A percentile compares a stretch with the other conserved stretches of the same genome.
Evolutionary conservation across 2,113 vertebrate species (phyloP).

Genomic region (Malurus elegans): DNA sequence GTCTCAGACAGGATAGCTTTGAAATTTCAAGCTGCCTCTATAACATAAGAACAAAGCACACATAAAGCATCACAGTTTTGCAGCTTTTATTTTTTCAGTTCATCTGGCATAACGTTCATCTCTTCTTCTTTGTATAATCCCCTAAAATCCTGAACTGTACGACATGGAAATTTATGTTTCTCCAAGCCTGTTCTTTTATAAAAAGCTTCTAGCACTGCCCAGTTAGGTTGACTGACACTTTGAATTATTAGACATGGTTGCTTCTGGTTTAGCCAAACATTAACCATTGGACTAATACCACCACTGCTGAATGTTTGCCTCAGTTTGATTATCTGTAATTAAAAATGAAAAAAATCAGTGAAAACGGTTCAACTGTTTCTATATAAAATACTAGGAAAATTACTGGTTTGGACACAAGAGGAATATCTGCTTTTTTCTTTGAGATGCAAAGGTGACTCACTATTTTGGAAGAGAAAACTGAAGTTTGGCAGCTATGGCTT

Average conservation of each 20-base stretch:
- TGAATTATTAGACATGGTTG: neutral
- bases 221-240: neutral
- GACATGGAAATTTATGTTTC: neutral
- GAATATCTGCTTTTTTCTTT: neutral
- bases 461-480: neutral
- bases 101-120: neutral
- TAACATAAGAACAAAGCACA: slow-evolving; percentile 22
- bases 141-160: neutral
- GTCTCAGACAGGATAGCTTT: neutral
- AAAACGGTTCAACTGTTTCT: neutral
- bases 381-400: neutral
- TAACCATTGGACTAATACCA: neutral
- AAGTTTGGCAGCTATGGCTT: neutral
- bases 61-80: neutral
- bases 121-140: neutral
- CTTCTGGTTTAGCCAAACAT: neutral
- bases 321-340: neutral
- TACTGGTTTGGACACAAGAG: neutral
- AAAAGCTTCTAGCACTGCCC: neutral
- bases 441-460: neutral
- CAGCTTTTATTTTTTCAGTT: neutral
- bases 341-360: neutral
- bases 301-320: neutral
- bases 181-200: neutral
- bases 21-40: neutral